Evolutionary conservation across 2,797 vertebrate genomes (phyloP).

Genomic region (Ambastaia sidthimunki): DNA sequence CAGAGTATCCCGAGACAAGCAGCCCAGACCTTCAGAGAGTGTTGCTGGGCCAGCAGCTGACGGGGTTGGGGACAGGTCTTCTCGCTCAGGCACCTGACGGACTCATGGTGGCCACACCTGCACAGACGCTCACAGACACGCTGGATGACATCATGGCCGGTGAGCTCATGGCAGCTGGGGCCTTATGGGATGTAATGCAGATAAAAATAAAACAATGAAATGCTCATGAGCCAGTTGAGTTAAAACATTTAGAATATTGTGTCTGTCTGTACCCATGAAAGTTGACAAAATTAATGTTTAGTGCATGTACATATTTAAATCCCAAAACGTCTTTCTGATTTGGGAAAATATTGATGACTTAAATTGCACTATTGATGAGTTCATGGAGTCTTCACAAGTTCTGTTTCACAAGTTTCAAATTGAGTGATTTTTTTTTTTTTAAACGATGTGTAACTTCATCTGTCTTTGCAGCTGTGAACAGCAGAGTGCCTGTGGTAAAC

Average conservation of each 20-base stretch:
- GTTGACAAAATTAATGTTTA: neutral
- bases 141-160: slow-evolving; percentile 99
- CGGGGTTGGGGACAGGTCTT: slow-evolving; percentile 82
- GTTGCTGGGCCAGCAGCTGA: slow-evolving; percentile 89
- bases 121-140: slow-evolving; percentile 99
- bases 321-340: neutral
- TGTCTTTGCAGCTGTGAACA: slow-evolving; percentile 87
- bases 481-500: slow-evolving; percentile 90
- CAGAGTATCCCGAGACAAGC: slow-evolving; percentile 88
- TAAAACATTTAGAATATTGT: neutral
- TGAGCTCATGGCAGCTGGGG: slow-evolving; percentile 58
- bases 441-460: neutral
- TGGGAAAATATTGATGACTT: neutral
- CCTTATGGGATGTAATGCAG: neutral
- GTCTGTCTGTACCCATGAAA: neutral
- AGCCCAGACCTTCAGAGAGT: slow-evolving; percentile 93
- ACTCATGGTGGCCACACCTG: slow-evolving; percentile 99
- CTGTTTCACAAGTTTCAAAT: neutral
- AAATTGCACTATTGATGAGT: neutral
- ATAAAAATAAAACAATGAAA: neutral
- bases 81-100: slow-evolving; percentile 92
- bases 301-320: slow-evolving; percentile 1
- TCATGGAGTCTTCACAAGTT: too few relatives aligned
- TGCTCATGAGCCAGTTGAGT: neutral
- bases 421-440: neutral